Conservation (phyloP, 2,888 invertebrate genomes). For the Deilephila porcellus region DNA sequence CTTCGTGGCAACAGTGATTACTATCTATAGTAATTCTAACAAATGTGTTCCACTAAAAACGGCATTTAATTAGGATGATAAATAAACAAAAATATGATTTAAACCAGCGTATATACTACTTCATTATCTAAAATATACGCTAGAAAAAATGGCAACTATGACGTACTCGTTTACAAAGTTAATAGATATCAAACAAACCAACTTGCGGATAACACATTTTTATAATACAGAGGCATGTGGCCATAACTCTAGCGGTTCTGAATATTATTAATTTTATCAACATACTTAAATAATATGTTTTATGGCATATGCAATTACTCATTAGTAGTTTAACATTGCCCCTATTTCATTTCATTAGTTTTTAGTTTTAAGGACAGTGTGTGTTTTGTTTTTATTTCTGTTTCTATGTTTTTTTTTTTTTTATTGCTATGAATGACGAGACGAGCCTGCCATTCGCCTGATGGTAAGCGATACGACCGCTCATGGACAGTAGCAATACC, state of each 20-base stretch:
- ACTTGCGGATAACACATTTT: not conserved
- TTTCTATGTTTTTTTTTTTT: no score
- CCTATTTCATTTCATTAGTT: constrained; percentile 2
- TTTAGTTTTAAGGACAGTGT: not conserved
- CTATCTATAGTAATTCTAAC: no score
- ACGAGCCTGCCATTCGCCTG: no score
- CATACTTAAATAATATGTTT: not conserved
- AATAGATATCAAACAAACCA: not conserved
- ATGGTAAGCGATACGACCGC: no score
- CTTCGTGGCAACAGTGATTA: no score
- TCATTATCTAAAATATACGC: not conserved
- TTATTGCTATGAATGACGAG: no score
- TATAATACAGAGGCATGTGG: not conserved
- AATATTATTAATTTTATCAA: constrained; percentile 9
- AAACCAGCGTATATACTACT: not conserved
- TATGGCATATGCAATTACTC: constrained; percentile 3
- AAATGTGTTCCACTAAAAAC: no score
- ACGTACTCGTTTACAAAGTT: not conserved
- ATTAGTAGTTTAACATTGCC: constrained; percentile 7
- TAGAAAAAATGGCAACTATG: not conserved
- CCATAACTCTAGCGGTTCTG: not conserved
- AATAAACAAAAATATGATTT: no score
- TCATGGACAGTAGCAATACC: no score
- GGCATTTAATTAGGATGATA: no score
- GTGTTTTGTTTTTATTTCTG: not conserved